These are phyloP conservation scores for Ladona fulva DNA, from an alignment of 1,140 invertebrate genomes.

Conservation along the genomic window DNA sequence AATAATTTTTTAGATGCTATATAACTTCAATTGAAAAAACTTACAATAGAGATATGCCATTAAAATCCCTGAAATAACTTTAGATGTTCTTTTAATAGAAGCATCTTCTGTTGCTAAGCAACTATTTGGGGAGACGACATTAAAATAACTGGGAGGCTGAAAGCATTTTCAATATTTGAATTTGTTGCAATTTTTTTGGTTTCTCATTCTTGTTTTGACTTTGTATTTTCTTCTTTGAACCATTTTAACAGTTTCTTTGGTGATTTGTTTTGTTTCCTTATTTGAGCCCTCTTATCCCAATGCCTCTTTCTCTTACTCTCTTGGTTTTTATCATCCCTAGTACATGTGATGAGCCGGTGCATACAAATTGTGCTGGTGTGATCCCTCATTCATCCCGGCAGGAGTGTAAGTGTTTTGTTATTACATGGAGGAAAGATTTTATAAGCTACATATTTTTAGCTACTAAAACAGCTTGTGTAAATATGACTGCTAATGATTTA, in stretches of 20 bases:
- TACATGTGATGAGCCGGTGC: not conserved
- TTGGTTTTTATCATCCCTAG: conserved; percentile 1
- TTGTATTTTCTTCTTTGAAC: not conserved
- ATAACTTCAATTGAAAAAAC: not conserved
- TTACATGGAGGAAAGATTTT: not conserved
- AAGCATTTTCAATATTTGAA: too few species aligned
- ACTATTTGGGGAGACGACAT: too few species aligned
- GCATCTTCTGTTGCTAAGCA: too few species aligned
- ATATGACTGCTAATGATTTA: not conserved
- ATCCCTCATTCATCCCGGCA: not conserved
- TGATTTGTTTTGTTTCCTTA: not conserved
- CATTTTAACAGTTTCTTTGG: not conserved
- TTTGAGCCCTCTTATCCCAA: not conserved
- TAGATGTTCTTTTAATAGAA: too few species aligned
- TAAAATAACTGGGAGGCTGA: too few species aligned
- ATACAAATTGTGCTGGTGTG: not conserved
- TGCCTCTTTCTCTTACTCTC: not conserved
- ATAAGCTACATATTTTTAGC: not conserved
- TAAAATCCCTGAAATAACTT: too few species aligned
- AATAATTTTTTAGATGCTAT: too few species aligned
- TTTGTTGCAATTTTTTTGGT: too few species aligned
- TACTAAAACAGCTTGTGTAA: not conserved
- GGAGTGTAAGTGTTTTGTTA: not conserved
- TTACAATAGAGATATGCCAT: not conserved
- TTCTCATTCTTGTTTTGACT: too few species aligned